These are phyloP conservation scores for Agapornis roseicollis DNA, from an alignment of 2,113 vertebrate species.

Conservation along the genomic window DNA sequence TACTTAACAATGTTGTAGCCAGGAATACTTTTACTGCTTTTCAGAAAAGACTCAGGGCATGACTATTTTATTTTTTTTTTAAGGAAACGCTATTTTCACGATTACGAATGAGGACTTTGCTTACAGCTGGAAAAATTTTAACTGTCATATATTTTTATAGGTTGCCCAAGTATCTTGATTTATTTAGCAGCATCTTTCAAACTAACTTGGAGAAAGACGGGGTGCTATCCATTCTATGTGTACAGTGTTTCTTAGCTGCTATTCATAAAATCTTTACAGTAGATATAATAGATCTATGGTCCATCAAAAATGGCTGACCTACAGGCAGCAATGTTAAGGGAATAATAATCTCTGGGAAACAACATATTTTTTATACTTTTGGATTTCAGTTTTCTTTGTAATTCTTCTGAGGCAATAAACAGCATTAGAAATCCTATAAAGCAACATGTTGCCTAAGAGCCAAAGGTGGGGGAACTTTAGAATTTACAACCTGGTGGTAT, in stretches of 20 bases:
- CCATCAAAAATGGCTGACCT: background rate
- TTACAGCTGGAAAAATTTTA: conserved; percentile 35
- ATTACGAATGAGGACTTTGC: conserved; percentile 64
- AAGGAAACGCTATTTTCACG: conserved; percentile 66
- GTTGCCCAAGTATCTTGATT: conserved; percentile 53
- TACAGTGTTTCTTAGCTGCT: background rate
- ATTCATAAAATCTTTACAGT: background rate
- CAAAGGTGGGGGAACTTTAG: background rate
- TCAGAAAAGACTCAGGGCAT: conserved; percentile 60
- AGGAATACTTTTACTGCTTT: conserved; percentile 68
- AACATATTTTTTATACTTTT: background rate
- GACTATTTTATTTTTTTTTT: conserved; percentile 71
- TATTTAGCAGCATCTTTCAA: conserved; percentile 42
- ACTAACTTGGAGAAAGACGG: conserved; percentile 26
- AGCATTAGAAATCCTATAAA: fast-evolving
- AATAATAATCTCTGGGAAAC: background rate
- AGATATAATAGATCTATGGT: background rate
- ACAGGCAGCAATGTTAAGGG: background rate
- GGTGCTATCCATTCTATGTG: background rate
- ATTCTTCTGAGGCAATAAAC: background rate
- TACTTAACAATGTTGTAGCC: conserved; percentile 68
- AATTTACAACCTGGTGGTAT: background rate
- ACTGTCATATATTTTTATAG: conserved; percentile 43
- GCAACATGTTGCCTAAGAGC: background rate
- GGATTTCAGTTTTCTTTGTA: background rate